Evolutionary conservation across 2,888 invertebrate species (phyloP), one percentile per base, ranked within the genome.

Genomic region (Hipparchia sbordonii): DNA sequence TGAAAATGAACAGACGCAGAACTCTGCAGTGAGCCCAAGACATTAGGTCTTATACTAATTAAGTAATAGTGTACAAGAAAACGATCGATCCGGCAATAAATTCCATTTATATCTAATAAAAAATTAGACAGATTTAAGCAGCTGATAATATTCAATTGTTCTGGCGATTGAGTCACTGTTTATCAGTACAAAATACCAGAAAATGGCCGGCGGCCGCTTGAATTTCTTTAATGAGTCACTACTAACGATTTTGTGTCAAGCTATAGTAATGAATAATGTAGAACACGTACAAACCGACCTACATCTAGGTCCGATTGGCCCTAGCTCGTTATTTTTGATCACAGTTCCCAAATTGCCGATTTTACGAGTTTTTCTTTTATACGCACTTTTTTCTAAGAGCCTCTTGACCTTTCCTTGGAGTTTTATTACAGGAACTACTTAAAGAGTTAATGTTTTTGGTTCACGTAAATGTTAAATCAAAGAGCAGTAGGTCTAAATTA

Each of bases 191-290:
- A 79, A 81, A 79, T 79, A 70, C 77, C 77, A 78, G 74, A 77
- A 77, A 77, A 76, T 75, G 76, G 76, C 77, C 76, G 75, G 71
- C 76, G 76, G 78, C 78, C 76, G 73, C 74, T 77, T 74, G 78
- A 77, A 80, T 81, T 81, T 91, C 87, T 91, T 89, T 89, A 92
- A 93, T 92, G 93, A 92, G 87, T 91, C 92, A 92, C 84, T 73
- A 62, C 82, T 90, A 91, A 90, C 89, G 89, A 92, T 90, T 92
- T 92, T 90, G 86, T 86, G 86, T 90, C 89, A 89, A 84, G 82
- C 78, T 88, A 89, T 90, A 82, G 88, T 77, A 84, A 89, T 91
- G 90, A 92, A 91, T 92, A 90, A 92, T 92, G 88, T 85, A 90
- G 83, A 82, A 79, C 85, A 83, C 84, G 84, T 83, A 85, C 76